phyloP scores from a whole-genome alignment of 1,140 invertebrate species.

The Cydia splendana region DNA sequence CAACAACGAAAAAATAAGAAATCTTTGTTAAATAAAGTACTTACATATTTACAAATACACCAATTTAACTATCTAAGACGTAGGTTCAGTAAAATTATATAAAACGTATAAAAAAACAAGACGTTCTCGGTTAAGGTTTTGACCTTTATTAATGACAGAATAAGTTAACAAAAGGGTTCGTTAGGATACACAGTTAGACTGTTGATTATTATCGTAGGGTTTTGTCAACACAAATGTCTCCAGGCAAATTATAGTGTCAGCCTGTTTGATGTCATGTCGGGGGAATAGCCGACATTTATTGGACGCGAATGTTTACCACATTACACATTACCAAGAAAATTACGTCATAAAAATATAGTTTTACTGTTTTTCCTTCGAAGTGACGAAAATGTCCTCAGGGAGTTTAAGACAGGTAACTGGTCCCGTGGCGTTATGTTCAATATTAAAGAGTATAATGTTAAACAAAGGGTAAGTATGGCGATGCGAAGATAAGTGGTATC shows the following conservation, averaged over 20 bases:
- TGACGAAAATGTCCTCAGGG: background rate
- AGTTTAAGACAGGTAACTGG: background rate
- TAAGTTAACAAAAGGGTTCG: background rate
- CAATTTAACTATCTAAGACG: background rate
- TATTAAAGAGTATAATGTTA: background rate
- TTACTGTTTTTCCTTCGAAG: background rate
- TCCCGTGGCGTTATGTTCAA: background rate
- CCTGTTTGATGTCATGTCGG: slow-evolving; percentile 15
- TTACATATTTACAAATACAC: background rate
- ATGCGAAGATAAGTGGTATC: background rate
- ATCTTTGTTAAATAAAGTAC: too few relatives aligned
- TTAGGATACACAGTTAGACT: background rate
- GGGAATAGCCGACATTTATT: slow-evolving; percentile 16
- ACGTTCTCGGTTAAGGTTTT: background rate
- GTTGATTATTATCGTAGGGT: background rate
- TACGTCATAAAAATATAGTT: background rate
- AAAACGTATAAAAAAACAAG: background rate
- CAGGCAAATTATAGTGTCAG: background rate
- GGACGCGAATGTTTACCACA: slow-evolving; percentile 20
- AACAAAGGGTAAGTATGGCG: background rate
- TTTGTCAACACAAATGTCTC: slow-evolving; percentile 9
- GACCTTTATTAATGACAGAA: background rate
- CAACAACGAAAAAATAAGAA: too few relatives aligned
- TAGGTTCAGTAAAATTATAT: background rate
- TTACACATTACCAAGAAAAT: background rate